Percentiles rank a stretch among this genome's conserved stretches.
These are phyloP conservation scores for Diplodus sargus DNA, from an alignment of 2,797 vertebrate genomes.

Conservation along the genomic window DNA sequence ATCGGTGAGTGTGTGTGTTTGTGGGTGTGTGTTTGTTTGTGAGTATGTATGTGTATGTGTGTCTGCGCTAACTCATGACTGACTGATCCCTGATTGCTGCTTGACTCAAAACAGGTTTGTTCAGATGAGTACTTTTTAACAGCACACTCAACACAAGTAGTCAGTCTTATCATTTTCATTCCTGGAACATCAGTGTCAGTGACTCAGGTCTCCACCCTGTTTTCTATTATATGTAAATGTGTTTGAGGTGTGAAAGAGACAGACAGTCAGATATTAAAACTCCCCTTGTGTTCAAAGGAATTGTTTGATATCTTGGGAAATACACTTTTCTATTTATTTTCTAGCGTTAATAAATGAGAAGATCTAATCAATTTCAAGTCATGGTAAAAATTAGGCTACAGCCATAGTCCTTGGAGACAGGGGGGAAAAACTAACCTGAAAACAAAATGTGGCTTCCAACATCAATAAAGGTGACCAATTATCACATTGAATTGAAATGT, in stretches of 20 bases:
- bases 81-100: background rate
- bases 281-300: background rate
- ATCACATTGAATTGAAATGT: background rate
- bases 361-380: background rate
- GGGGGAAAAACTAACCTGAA: background rate
- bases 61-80: background rate
- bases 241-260: background rate
- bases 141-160: too few species aligned
- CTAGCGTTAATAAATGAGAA: too few species aligned
- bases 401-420: background rate
- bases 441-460: background rate
- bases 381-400: background rate
- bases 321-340: background rate
- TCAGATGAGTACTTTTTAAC: background rate
- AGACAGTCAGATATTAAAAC: background rate
- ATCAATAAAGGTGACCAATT: background rate
- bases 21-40: background rate
- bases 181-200: too few species aligned
- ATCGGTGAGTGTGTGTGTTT: conserved; percentile 88
- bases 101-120: background rate
- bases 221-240: background rate
- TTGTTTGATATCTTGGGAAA: background rate
- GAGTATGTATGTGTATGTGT: too few species aligned
- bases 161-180: too few species aligned
- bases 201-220: background rate